Evolutionary conservation across 2,888 invertebrate genomes (phyloP).

Genomic region (Volucella inflata): DNA sequence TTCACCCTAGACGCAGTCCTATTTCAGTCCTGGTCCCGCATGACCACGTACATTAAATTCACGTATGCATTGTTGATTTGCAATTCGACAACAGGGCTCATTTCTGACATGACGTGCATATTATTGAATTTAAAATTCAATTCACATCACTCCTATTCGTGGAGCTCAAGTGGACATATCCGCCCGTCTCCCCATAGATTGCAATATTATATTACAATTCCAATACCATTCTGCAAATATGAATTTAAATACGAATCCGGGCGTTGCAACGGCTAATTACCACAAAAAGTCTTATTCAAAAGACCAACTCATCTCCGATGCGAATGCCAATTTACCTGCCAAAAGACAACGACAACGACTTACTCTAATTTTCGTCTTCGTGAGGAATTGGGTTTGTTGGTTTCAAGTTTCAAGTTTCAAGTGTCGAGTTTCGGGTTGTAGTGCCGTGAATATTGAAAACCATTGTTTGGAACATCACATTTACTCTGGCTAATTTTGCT

Average conservation of each 20-base stretch:
- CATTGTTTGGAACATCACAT: not conserved
- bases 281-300: slow-evolving; percentile 15
- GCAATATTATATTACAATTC: slow-evolving; percentile 53
- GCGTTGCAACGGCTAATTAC: slow-evolving; percentile 36
- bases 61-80: not conserved
- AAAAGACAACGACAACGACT: not conserved
- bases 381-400: not conserved
- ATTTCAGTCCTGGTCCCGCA: not conserved
- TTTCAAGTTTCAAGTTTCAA: not conserved
- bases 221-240: slow-evolving; percentile 31
- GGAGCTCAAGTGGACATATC: slow-evolving; percentile 55
- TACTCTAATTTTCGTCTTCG: not conserved
- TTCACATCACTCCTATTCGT: slow-evolving; percentile 41
- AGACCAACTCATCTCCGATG: slow-evolving; percentile 37
- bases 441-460: not conserved
- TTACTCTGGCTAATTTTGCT: slow-evolving; percentile 29
- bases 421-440: slow-evolving; percentile 17
- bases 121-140: slow-evolving; percentile 68
- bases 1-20: slow-evolving; percentile 25
- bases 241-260: too few relatives aligned
- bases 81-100: slow-evolving; percentile 23
- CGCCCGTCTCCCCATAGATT: slow-evolving; percentile 38
- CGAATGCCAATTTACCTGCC: not conserved
- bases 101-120: slow-evolving; percentile 32
- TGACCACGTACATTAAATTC: slow-evolving; percentile 17